Percentiles rank a stretch among this genome's conserved stretches.
Evolutionary conservation across 2,113 vertebrate species (phyloP).

Genomic region (Sinocyclocheilus anophthalmus): DNA sequence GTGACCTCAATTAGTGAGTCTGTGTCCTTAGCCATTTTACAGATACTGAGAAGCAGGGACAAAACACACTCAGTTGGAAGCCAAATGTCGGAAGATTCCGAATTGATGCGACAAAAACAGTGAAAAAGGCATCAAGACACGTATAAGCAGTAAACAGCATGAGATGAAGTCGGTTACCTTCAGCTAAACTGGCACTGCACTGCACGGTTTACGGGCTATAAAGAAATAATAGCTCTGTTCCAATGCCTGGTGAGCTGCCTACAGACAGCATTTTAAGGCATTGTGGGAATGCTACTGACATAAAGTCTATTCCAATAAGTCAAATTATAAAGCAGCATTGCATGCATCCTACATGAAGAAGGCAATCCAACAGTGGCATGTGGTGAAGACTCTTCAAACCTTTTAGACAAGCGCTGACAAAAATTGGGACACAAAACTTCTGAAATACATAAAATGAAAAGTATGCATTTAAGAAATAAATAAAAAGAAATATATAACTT

Average conservation of each 20-base stretch:
- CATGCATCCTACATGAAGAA: background rate
- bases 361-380: background rate
- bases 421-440: background rate
- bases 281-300: background rate
- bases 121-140: background rate
- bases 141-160: conserved; percentile 14
- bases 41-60: conserved; percentile 21
- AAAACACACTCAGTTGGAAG: background rate
- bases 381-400: background rate
- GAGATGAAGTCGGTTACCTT: background rate
- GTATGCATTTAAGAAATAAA: background rate
- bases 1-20: conserved; percentile 71
- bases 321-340: background rate
- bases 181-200: background rate
- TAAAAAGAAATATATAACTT: background rate
- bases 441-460: background rate
- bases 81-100: conserved; percentile 8
- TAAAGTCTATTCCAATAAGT: background rate
- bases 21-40: conserved; percentile 51
- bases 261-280: conserved; percentile 6
- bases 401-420: background rate
- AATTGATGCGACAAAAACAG: background rate
- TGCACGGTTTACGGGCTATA: background rate
- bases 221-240: conserved; percentile 21
- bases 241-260: background rate